Evolutionary conservation across 2,113 vertebrate genomes (phyloP).

Genomic region (Halcyon malimbica): DNA sequence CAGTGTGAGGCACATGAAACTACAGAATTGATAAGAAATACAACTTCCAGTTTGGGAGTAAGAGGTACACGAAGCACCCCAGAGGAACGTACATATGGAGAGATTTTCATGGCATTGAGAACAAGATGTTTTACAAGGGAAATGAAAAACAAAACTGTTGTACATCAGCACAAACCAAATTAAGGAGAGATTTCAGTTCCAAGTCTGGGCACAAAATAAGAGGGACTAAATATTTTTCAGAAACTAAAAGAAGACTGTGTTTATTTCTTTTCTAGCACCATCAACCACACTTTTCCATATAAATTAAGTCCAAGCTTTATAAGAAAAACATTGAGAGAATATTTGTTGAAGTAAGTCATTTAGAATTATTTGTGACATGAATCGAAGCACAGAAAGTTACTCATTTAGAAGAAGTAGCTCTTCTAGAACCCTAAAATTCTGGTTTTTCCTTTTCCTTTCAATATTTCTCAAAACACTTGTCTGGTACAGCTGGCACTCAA

Average conservation of each 20-base stretch:
- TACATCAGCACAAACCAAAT: not conserved
- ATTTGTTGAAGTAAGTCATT: not conserved
- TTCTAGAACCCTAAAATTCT: not conserved
- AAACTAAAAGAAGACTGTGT: not conserved
- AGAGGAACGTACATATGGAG: not conserved
- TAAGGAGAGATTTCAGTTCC: not conserved
- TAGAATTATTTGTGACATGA: not conserved
- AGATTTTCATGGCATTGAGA: not conserved
- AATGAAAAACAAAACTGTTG: not conserved
- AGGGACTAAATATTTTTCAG: not conserved
- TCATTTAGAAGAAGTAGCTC: not conserved
- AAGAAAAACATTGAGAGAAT: not conserved
- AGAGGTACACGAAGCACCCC: not conserved
- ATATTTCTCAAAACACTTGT: not conserved
- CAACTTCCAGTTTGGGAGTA: not conserved
- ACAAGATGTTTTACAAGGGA: not conserved
- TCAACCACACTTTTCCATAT: not conserved
- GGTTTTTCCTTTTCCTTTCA: fast-evolving
- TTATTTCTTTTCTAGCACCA: not conserved
- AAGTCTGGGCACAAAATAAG: not conserved
- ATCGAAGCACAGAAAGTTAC: not conserved
- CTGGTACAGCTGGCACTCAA: not conserved
- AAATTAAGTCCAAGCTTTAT: not conserved
- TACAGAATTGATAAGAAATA: not conserved
- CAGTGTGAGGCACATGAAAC: not conserved